Conservation (phyloP, 2,888 invertebrate genomes). For the Leptinotarsa rubiginosa region DNA sequence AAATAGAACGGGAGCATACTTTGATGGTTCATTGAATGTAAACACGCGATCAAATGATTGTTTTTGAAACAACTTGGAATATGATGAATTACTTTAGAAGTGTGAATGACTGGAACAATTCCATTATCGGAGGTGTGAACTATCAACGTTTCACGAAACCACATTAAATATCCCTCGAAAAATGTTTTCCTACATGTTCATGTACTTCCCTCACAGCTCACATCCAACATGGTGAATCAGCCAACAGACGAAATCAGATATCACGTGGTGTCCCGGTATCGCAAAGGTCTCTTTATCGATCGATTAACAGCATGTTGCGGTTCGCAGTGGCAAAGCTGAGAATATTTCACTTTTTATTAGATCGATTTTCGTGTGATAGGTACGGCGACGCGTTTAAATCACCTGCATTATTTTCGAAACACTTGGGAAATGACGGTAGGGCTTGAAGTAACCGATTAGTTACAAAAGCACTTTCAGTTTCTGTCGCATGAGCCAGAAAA, state of each 20-base stretch:
- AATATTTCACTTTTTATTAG: conserved; percentile 43
- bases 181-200: too few species aligned
- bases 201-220: neutral
- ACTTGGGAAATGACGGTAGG: neutral
- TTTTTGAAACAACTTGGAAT: too few species aligned
- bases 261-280: neutral
- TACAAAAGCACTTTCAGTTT: neutral
- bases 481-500: too few species aligned
- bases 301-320: conserved; percentile 22
- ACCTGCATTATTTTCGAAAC: conserved; percentile 45
- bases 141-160: too few species aligned
- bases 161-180: too few species aligned
- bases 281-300: conserved; percentile 18
- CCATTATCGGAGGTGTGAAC: too few species aligned
- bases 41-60: too few species aligned
- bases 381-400: conserved; percentile 52
- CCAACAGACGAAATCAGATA: neutral
- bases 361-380: conserved; percentile 58
- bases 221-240: neutral
- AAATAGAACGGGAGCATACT: too few species aligned
- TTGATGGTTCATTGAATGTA: too few species aligned
- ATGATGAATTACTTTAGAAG: too few species aligned
- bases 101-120: too few species aligned
- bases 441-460: neutral
- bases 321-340: conserved; percentile 25